Evolutionary conservation across 2,797 vertebrate genomes (phyloP).

Genomic region (Phoxinus dragarum): DNA sequence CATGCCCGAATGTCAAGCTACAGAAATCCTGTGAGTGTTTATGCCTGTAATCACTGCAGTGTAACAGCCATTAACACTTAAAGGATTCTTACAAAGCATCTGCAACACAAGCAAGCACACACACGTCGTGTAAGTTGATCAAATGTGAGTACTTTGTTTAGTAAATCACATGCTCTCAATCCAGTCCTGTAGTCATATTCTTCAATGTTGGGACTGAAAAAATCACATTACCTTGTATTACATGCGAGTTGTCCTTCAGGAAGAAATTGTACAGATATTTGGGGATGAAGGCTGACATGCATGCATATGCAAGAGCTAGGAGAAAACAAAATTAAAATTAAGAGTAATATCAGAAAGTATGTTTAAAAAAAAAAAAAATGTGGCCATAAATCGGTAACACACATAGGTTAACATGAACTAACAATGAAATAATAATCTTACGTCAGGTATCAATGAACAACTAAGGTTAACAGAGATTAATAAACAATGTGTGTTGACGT

Average conservation of each 20-base stretch:
- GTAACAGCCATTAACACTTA: background rate
- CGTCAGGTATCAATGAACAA: background rate
- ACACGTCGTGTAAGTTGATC: background rate
- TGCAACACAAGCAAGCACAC: slow-evolving; percentile 3
- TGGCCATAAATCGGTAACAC: background rate
- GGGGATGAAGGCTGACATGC: slow-evolving; percentile 99
- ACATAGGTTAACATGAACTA: background rate
- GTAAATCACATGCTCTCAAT: background rate
- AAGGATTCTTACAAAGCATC: background rate
- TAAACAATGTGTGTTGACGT: background rate
- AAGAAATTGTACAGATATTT: slow-evolving; percentile 99
- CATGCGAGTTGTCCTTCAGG: slow-evolving; percentile 99
- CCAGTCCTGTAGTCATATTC: background rate
- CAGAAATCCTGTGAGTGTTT: slow-evolving; percentile 9
- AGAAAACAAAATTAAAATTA: slow-evolving; percentile 43
- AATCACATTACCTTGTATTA: slow-evolving; percentile 94
- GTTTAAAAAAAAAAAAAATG: background rate
- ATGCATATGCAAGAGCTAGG: slow-evolving; percentile 94
- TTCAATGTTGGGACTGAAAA: background rate
- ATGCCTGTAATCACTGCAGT: background rate
- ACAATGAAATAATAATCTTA: too few species aligned
- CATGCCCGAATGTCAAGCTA: slow-evolving; percentile 14
- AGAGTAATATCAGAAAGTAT: slow-evolving; percentile 9
- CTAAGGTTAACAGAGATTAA: background rate
- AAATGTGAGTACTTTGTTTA: background rate